A percentile compares a stretch with the other conserved stretches of the same genome.
These are phyloP conservation scores for Tachina fera DNA, from an alignment of 2,888 invertebrate species.

Conservation along the genomic window DNA sequence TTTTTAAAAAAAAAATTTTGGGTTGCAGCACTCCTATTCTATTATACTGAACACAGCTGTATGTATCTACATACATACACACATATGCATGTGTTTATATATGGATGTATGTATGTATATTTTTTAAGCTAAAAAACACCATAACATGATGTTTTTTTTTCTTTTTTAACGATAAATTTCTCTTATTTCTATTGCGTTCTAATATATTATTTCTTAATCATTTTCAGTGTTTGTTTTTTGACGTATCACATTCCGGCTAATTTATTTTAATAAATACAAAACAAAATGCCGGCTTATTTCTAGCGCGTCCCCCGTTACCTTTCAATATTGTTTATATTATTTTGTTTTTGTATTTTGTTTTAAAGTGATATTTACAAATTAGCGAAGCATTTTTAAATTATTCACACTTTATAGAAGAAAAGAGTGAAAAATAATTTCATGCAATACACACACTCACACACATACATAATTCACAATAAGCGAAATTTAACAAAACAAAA, in stretches of 20 bases:
- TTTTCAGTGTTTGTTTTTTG: conserved; percentile 1
- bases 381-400: conserved; percentile 16
- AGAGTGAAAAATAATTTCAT: conserved; percentile 31
- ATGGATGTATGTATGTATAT: no score
- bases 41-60: no score
- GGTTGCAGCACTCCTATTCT: no score
- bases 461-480: no score
- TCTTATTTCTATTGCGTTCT: conserved; percentile 7
- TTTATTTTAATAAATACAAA: conserved; percentile 14
- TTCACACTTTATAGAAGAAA: conserved; percentile 29
- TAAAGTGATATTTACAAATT: conserved; percentile 35
- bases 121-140: no score
- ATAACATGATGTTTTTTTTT: background rate
- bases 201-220: background rate
- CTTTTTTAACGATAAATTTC: background rate
- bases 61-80: no score
- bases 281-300: conserved; percentile 49
- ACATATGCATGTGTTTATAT: no score
- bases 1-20: no score
- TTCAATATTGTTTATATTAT: conserved; percentile 33
- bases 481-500: no score
- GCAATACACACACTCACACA: background rate
- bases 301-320: background rate
- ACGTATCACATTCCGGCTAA: conserved; percentile 20
- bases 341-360: background rate